These are phyloP conservation scores for Dryocosmus kuriphilus DNA, from an alignment of 2,888 invertebrate species.

Conservation along the genomic window DNA sequence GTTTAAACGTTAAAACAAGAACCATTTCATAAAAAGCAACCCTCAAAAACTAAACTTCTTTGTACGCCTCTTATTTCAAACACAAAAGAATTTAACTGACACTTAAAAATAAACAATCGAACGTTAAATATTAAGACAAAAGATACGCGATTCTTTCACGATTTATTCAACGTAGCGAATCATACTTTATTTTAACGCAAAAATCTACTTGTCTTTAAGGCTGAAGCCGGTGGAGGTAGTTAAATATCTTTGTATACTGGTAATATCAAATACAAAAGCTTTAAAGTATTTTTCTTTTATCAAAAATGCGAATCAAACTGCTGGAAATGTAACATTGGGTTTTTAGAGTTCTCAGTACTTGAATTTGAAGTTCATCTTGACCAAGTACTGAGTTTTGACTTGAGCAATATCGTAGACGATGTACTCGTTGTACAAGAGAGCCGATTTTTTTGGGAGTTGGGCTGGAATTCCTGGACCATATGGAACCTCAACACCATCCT, in stretches of 20 bases:
- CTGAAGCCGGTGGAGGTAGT: not conserved
- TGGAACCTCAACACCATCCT: slow-evolving; percentile 89
- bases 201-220: not conserved
- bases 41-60: not conserved
- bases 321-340: not conserved
- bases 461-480: slow-evolving; percentile 83
- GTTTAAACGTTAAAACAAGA: not conserved
- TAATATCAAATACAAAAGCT: slow-evolving; percentile 1
- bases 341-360: slow-evolving; percentile 79
- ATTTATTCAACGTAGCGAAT: slow-evolving; percentile 2
- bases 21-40: not conserved
- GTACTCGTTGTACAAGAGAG: slow-evolving; percentile 93
- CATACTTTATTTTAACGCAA: not conserved
- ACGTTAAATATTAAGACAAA: not conserved
- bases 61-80: not conserved
- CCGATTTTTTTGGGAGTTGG: slow-evolving; percentile 75
- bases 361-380: slow-evolving; percentile 92
- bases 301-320: not conserved
- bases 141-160: not conserved
- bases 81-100: not conserved
- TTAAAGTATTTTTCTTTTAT: not conserved
- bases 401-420: slow-evolving; percentile 98
- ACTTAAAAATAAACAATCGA: not conserved
- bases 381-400: slow-evolving; percentile 92
- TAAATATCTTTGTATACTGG: not conserved